Evolutionary conservation across 2,888 invertebrate species (phyloP).

Genomic region (Drosophila mettleri): DNA sequence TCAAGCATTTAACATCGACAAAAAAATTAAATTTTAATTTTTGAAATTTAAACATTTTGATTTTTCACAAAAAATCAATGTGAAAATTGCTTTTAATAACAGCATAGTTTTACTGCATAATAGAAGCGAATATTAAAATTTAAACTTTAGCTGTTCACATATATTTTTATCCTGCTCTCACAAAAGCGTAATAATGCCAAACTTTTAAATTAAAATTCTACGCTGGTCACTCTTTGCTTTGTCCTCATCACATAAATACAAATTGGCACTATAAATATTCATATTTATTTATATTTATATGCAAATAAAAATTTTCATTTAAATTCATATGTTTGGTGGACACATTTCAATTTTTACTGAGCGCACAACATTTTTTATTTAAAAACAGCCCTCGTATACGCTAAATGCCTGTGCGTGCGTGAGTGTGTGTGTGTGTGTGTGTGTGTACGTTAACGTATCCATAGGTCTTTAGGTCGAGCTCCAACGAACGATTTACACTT

Average conservation of each 20-base stretch:
- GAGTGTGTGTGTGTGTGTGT: background rate
- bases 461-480: constrained; percentile 17
- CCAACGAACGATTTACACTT: constrained; percentile 15
- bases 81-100: no score
- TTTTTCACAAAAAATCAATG: no score
- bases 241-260: background rate
- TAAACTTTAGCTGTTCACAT: background rate
- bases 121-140: background rate
- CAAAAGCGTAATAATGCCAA: background rate
- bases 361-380: background rate
- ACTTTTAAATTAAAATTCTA: background rate
- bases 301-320: background rate
- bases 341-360: background rate
- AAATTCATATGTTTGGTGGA: background rate
- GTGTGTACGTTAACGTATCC: constrained; percentile 14
- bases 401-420: background rate
- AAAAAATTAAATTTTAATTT: no score
- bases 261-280: background rate
- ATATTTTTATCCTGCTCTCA: background rate
- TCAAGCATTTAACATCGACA: no score
- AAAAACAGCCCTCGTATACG: constrained; percentile 7
- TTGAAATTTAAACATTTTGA: no score
- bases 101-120: no score
- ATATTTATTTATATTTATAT: background rate
- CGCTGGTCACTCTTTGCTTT: background rate